phyloP scores from a whole-genome alignment of 2,888 invertebrate genomes.

The Lordiphosa andalusiaca region DNA sequence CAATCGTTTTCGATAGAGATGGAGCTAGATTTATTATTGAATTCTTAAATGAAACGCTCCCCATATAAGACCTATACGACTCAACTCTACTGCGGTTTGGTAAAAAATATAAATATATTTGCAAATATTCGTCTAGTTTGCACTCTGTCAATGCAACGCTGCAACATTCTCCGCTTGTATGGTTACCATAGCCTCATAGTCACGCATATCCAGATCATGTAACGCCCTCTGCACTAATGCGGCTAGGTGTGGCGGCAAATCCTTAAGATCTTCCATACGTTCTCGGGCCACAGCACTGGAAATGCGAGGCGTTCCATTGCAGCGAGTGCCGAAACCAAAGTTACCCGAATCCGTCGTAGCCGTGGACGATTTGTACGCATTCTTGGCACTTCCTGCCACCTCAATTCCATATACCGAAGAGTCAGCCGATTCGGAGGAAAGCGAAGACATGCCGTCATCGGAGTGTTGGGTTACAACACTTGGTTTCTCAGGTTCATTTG shows the following conservation, averaged over 20 bases:
- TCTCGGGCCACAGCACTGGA: conserved; percentile 76
- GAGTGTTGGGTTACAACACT: conserved; percentile 57
- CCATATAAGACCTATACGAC: no score
- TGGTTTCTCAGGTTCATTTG: conserved; percentile 65
- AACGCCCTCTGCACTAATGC: conserved; percentile 83
- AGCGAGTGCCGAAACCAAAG: conserved; percentile 34
- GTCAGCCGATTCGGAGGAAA: conserved; percentile 78
- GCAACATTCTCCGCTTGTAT: conserved; percentile 50
- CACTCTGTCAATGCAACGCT: conserved; percentile 23
- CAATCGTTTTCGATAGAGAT: no score
- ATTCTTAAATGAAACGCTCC: no score
- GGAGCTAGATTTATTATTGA: no score
- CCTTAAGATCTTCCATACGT: conserved; percentile 80
- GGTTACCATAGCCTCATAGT: conserved; percentile 75
- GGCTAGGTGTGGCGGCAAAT: conserved; percentile 84
- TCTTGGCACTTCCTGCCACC: conserved; percentile 52
- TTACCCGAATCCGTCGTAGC: conserved; percentile 74
- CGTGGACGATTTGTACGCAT: conserved; percentile 70
- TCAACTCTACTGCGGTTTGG: no score
- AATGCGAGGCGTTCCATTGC: conserved; percentile 52
- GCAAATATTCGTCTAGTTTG: no score
- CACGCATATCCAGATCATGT: conserved; percentile 79
- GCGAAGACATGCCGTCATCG: conserved; percentile 76
- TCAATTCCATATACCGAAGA: conserved; percentile 79
- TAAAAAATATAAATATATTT: no score